Evolutionary conservation across 1,140 invertebrate genomes (phyloP).

Genomic region (Zaprionus africanus): DNA sequence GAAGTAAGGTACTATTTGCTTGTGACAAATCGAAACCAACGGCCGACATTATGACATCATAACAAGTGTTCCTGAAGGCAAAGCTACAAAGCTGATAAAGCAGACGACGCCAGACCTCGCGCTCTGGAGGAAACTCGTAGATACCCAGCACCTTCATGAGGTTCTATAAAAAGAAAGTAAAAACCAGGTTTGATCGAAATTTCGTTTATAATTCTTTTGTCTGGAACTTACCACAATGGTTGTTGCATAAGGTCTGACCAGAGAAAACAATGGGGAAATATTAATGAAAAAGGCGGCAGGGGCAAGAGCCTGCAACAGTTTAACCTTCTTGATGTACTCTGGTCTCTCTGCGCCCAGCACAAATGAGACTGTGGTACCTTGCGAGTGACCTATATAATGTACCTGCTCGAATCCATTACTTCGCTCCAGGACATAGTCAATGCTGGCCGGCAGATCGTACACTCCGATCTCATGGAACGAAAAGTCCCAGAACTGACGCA

Average conservation of each 20-base stretch:
- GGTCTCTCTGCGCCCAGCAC: slow-evolving; percentile 87
- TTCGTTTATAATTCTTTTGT: background rate
- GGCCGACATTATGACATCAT: slow-evolving; percentile 85
- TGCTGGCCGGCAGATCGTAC: slow-evolving; percentile 89
- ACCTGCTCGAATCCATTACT: slow-evolving; percentile 83
- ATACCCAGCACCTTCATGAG: slow-evolving; percentile 42
- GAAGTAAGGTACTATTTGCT: slow-evolving; percentile 75
- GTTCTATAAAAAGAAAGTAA: background rate
- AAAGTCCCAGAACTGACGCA: slow-evolving; percentile 83
- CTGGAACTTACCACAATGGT: slow-evolving; percentile 2
- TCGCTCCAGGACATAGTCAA: slow-evolving; percentile 87
- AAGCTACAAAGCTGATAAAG: slow-evolving; percentile 45
- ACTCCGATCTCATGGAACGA: slow-evolving; percentile 90
- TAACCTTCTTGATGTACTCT: slow-evolving; percentile 88
- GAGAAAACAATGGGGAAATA: background rate
- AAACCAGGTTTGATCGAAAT: background rate
- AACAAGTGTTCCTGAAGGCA: slow-evolving; percentile 84
- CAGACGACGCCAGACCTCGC: slow-evolving; percentile 52
- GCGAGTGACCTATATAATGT: slow-evolving; percentile 85
- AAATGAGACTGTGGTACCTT: slow-evolving; percentile 86
- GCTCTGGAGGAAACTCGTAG: slow-evolving; percentile 60
- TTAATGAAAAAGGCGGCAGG: slow-evolving; percentile 84
- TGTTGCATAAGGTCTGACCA: background rate
- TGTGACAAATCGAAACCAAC: slow-evolving; percentile 85
- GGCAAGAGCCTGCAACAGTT: slow-evolving; percentile 87